Conservation (phyloP, 2,113 vertebrate species). For the Chamaetylas fuelleborni region DNA sequence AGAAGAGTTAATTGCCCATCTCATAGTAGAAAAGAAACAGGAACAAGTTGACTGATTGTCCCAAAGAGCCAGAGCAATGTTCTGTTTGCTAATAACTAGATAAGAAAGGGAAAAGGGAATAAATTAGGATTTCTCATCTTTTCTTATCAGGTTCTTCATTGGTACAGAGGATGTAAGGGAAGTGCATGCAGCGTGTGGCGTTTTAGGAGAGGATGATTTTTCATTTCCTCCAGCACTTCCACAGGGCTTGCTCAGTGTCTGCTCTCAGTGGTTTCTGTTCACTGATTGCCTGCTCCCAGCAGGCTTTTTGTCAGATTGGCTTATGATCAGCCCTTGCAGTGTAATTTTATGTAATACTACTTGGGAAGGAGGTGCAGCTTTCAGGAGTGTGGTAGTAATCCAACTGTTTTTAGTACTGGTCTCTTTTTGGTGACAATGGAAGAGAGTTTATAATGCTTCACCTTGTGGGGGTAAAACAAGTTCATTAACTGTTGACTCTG, state of each 20-base stretch:
- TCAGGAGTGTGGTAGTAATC: not conserved
- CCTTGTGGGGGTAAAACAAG: not conserved
- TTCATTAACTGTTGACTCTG: not conserved
- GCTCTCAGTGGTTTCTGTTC: not conserved
- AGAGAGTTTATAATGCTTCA: not conserved
- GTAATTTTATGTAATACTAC: slow-evolving; percentile 11
- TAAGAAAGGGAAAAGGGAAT: not conserved
- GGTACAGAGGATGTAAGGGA: not conserved
- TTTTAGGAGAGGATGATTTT: not conserved
- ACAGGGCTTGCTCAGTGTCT: not conserved
- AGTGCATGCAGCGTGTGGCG: fast-evolving
- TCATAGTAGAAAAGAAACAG: not conserved
- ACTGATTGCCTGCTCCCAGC: not conserved
- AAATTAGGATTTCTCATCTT: not conserved
- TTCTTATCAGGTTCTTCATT: not conserved
- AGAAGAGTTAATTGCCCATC: not conserved
- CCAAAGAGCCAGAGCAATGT: not conserved
- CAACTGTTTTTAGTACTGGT: not conserved
- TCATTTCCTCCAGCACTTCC: not conserved
- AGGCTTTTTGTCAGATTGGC: slow-evolving; percentile 31
- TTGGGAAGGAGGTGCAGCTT: not conserved
- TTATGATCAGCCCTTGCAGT: not conserved
- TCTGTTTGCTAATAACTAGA: slow-evolving; percentile 26
- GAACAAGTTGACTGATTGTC: not conserved
- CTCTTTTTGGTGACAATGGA: not conserved